These are phyloP conservation scores for Drosophila guanche DNA, from an alignment of 1,140 invertebrate genomes.

Conservation along the genomic window DNA sequence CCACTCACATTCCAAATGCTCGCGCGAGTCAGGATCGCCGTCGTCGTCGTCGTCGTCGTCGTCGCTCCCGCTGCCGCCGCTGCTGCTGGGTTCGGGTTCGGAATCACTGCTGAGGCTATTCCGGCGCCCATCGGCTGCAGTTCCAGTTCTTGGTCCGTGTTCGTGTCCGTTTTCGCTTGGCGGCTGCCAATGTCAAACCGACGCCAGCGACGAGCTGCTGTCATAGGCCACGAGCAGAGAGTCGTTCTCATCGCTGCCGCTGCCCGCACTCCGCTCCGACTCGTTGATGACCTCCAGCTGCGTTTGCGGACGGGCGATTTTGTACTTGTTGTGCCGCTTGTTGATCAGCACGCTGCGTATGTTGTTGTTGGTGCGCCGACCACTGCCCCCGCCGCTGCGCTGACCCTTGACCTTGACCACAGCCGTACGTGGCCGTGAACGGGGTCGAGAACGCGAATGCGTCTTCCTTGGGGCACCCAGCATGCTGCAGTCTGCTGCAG, in stretches of 20 bases:
- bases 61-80: slow-evolving; percentile 8
- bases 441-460: slow-evolving; percentile 12
- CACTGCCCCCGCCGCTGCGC: slow-evolving; percentile 10
- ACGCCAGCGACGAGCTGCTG: slow-evolving; percentile 83
- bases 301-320: slow-evolving; percentile 76
- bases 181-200: slow-evolving; percentile 83
- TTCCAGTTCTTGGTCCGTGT: slow-evolving; percentile 77
- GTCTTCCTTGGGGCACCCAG: slow-evolving; percentile 42
- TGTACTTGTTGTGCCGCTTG: slow-evolving; percentile 80
- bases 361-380: slow-evolving; percentile 67
- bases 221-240: slow-evolving; percentile 84
- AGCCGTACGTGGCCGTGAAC: slow-evolving; percentile 33
- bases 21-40: slow-evolving; percentile 43
- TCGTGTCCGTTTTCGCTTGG: slow-evolving; percentile 60
- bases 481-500: slow-evolving; percentile 73
- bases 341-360: slow-evolving; percentile 80
- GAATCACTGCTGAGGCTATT: slow-evolving; percentile 11
- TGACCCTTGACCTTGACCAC: slow-evolving; percentile 55
- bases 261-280: slow-evolving; percentile 77
- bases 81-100: slow-evolving; percentile 17
- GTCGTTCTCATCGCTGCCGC: slow-evolving; percentile 83
- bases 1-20: slow-evolving; percentile 50
- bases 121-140: slow-evolving; percentile 31
- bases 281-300: slow-evolving; percentile 82
- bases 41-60: slow-evolving; percentile 23